Evolutionary conservation across 2,888 invertebrate genomes (phyloP), one percentile per base, ranked within the genome.

Genomic region (Drosophila pegasa): DNA sequence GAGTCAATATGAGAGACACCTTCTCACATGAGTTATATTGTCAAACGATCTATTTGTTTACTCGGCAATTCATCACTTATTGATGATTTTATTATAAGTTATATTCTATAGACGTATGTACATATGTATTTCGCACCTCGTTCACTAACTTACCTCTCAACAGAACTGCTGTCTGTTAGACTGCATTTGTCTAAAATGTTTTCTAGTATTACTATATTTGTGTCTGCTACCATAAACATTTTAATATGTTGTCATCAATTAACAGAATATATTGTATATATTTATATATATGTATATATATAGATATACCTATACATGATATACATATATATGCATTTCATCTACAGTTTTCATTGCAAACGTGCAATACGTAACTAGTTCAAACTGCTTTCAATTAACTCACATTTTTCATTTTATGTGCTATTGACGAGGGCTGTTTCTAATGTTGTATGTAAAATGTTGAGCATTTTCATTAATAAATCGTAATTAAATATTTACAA

Each of bases 331-430:
- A n/a, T 27, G 4, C 7, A 41, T 27, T 31, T 48, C 25, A 22
- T 14, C 22, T 29, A 18, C 45, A 47, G 47, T 41, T 59, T 25
- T 14, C 58, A 56, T 35, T 56, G 37, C 48, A 35, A 27, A 12
- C 29, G 37, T 51, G 16, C 25, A 22, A 37, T 38, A 6, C 20
- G 7, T 33, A 55, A 41, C 78, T n/a, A 66, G 74, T 37, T 37
- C 27, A 40, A 87, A 84, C 70, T 63, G 56, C 64, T 62, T 41
- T 86, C 64, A 83, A 83, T 86, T 55, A 66, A 51, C 16, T 56
- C 41, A 31, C 29, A 22, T 37, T 37, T 38, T 48, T 40, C 35
- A 29, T 40, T 50, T 8, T 16, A 67, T 37, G 9, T 47, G 20
- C n/a, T 12, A 27, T 10, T n/a, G 8, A 4, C 33, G 55, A 55